Evolutionary conservation across 2,888 invertebrate genomes (phyloP), one percentile per base, ranked within the genome.

Genomic region (Pogonocherus hispidulus): DNA sequence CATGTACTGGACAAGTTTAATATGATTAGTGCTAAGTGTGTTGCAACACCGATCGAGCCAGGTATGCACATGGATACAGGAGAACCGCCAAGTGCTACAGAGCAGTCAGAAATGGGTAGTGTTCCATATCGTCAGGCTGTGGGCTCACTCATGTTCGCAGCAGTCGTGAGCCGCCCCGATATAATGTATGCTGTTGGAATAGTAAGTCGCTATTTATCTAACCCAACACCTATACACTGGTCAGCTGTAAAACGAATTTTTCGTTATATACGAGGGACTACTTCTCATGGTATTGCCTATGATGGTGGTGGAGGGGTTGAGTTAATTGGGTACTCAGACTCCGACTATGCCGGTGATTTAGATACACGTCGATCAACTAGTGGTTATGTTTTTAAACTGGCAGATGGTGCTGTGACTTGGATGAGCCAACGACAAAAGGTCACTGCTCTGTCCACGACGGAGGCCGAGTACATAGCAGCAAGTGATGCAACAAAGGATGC

Each of bases 251-350:
- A 73, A 68, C 32, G 73, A 14, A 27, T 74, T 19, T 37, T 74
- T 44, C 32, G 59, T 4, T 72, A 73, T 23, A 52, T 73, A 41
- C 27, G 64, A 51, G 49, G 41, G 4, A 70, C 66, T 11, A 47
- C 62, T 64, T 37, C 8, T 22, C 49, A 65, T 51, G 35, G 66
- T 41, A 49, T 72, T 11, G 3, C 4, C 8, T 27, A 27, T 27
- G 27, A 27, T 8, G 27, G 27, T 5, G 8, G 27, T 27, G 27
- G 57, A 63, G 16, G 32, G 14, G 0, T 41, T 9, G 52, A 63
- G 27, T 46, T 78, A 47, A n/a, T 52, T 47, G 73, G 76, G 32
- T 76, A 56, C 72, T 74, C 71, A 19, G 78, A 75, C 62, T 72
- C 76, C 18, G 76, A 76, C 66, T 79, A 75, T 73, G 76, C 57